Evolutionary conservation across 2,888 invertebrate genomes (phyloP).

Genomic region (Nephrotoma appendiculata): DNA sequence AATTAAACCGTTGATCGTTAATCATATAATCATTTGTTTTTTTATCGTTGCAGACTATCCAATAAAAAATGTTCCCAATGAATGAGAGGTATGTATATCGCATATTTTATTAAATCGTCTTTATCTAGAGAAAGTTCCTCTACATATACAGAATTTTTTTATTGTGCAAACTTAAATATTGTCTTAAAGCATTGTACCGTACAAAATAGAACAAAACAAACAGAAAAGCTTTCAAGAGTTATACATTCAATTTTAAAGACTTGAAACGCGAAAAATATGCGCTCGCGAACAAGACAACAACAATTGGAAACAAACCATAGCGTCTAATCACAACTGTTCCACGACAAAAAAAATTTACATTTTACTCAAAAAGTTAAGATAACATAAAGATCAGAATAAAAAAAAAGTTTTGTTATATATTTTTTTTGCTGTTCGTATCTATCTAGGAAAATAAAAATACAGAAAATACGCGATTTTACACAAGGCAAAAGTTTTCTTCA

Average conservation of each 20-base stretch:
- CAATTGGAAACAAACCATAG: neutral
- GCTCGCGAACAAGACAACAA: neutral
- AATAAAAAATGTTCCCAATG: neutral
- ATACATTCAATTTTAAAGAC: neutral
- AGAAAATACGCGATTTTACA: neutral
- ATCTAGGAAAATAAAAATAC: neutral
- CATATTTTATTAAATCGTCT: neutral
- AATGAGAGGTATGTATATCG: neutral
- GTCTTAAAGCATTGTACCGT: neutral
- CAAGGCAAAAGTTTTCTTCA: neutral
- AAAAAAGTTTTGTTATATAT: neutral
- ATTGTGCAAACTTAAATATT: neutral
- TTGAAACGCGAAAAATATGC: neutral
- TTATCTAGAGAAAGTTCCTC: neutral
- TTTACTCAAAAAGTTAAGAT: neutral
- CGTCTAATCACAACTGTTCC: neutral
- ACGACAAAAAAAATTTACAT: neutral
- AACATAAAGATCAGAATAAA: neutral
- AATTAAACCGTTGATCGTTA: neutral
- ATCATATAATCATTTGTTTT: neutral
- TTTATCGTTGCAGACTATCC: neutral
- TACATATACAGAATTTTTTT: neutral
- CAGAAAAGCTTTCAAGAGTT: neutral
- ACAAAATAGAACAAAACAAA: neutral
- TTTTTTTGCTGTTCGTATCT: neutral